Conservation (phyloP, 2,113 vertebrate species). For the Vicugna pacos region DNA sequence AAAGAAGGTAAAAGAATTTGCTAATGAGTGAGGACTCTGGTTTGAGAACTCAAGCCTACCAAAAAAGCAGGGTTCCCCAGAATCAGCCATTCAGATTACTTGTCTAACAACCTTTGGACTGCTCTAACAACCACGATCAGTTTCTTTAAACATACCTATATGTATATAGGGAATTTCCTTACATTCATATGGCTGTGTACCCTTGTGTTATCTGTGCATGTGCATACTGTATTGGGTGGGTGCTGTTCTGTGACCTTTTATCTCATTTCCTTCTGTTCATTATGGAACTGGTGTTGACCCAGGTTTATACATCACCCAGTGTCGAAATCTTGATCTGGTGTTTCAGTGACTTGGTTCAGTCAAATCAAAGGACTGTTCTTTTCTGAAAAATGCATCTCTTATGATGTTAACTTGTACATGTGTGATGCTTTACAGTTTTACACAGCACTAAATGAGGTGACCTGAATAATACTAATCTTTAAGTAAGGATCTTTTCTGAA, state of each 20-base stretch:
- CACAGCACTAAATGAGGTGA: background rate
- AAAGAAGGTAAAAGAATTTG: background rate
- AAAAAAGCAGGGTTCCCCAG: background rate
- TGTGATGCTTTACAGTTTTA: background rate
- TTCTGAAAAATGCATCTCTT: background rate
- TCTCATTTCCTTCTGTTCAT: background rate
- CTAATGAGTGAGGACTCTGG: background rate
- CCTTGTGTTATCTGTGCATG: background rate
- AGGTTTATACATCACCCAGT: background rate
- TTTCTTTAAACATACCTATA: background rate
- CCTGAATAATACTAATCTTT: background rate
- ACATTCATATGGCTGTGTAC: background rate
- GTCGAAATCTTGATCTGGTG: background rate
- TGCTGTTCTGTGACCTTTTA: background rate
- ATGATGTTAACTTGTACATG: background rate
- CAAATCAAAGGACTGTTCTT: conserved; percentile 15
- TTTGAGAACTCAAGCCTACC: background rate
- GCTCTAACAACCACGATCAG: background rate
- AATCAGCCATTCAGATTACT: background rate
- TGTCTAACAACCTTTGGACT: background rate
- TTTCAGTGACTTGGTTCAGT: background rate
- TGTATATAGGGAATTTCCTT: background rate
- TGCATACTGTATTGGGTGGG: fast-evolving
- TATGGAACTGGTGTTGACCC: background rate
- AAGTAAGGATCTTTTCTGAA: conserved; percentile 24